A percentile compares a stretch with the other conserved stretches of the same genome.
Conservation (phyloP, 1,140 invertebrate species). For the Diabrotica undecimpunctata region DNA sequence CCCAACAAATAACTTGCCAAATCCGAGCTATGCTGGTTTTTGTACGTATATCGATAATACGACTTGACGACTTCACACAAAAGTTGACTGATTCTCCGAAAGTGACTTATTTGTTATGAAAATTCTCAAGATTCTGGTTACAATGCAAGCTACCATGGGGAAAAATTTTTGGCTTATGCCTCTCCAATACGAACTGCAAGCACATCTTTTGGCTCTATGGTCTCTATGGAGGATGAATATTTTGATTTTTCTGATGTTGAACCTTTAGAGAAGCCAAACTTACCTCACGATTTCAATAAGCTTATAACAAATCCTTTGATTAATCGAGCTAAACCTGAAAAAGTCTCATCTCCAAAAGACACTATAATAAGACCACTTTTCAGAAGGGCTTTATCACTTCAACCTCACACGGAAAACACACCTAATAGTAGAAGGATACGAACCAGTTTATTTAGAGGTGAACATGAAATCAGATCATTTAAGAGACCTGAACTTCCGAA, state of each 20-base stretch:
- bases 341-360: slow-evolving; percentile 32
- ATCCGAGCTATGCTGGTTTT: no score
- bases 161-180: slow-evolving; percentile 51
- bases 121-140: slow-evolving; percentile 61
- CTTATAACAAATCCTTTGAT: slow-evolving; percentile 44
- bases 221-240: slow-evolving; percentile 66
- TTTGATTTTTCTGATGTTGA: slow-evolving; percentile 64
- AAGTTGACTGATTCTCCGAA: no score
- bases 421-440: slow-evolving; percentile 43
- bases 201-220: slow-evolving; percentile 53
- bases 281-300: slow-evolving; percentile 46
- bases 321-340: slow-evolving; percentile 29
- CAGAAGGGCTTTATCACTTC: slow-evolving; percentile 49
- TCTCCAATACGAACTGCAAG: slow-evolving; percentile 41
- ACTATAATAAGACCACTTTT: slow-evolving; percentile 38
- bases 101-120: no score
- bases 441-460: slow-evolving; percentile 24
- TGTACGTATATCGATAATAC: no score
- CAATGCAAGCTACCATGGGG: slow-evolving; percentile 39
- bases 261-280: slow-evolving; percentile 43
- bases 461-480: slow-evolving; percentile 42
- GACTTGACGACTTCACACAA: no score
- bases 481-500: slow-evolving; percentile 64
- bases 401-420: slow-evolving; percentile 26
- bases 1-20: no score